Evolutionary conservation across 2,113 vertebrate species (phyloP), one percentile per base, ranked within the genome.

Genomic region (Paracanthobrama guichenoti): DNA sequence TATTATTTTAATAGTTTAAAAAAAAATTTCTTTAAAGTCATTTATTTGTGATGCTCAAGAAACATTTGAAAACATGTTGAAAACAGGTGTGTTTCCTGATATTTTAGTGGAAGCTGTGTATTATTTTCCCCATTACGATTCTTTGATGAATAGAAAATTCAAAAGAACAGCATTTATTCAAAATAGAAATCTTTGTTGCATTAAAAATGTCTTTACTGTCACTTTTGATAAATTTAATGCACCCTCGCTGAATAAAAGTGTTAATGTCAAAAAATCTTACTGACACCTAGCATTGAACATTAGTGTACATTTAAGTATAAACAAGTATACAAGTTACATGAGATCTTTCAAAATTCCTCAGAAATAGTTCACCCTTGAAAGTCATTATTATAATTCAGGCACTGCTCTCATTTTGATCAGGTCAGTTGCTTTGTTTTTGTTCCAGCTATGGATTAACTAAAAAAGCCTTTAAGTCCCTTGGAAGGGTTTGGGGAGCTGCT

Each of bases 401-500:
- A 67, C 16, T 67, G 64, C 16, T 59, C 75, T 6, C 35, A 62
- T 26, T 62, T 79, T 62, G 55, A 18, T 79, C 14, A 44, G 76
- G 9, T 77, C 28, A 24, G 20, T 78, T 59, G 55, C 75, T n/a
- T 13, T 39, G 75, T 60, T 60, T 13, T n/a, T 22, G 7, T 13
- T n/a, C 20, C 18, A 39, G 18, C 28, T 14, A 22, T 24, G 69
- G n/a, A 73, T 48, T 2, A 44, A n/a, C 22, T 55, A n/a, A 8
- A 72, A n/a, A 18, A 7, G 6, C 6, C 53, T 55, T 7, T 53
- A 20, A 74, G 24, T 48, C 44, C 48, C 24, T 31, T 75, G 46
- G 16, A 74, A 74, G 6, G 26, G 48, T 4, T 35, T 26, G 2
- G 48, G 20, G 28, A 22, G 11, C 26, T 76, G 16, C 48, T 31